Evolutionary conservation across 2,113 vertebrate genomes (phyloP).

Genomic region (Peucedramus taeniatus): DNA sequence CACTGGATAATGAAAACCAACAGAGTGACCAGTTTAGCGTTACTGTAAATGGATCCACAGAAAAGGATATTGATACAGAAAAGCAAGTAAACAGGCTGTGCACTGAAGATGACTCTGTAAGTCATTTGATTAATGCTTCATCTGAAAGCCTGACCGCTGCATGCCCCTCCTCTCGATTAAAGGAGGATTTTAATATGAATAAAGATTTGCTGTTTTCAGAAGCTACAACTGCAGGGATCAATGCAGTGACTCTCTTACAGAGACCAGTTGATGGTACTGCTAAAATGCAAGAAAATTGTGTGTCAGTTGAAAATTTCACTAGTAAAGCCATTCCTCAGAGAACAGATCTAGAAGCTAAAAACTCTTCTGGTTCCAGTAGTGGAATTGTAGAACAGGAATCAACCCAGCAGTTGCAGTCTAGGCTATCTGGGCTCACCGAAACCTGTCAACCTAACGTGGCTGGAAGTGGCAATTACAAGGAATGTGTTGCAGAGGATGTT

Average conservation of each 20-base stretch:
- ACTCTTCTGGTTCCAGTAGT: conserved; percentile 29
- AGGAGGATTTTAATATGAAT: conserved; percentile 60
- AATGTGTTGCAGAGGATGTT: conserved; percentile 51
- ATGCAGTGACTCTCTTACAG: conserved; percentile 61
- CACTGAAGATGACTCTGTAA: conserved; percentile 55
- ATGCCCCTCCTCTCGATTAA: conserved; percentile 55
- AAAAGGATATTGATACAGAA: conserved; percentile 68
- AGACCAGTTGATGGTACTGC: conserved; percentile 34
- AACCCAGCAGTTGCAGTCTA: conserved; percentile 35
- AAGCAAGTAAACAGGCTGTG: conserved; percentile 60
- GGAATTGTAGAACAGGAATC: conserved; percentile 29
- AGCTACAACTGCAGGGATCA: conserved; percentile 51
- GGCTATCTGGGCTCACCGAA: conserved; percentile 37
- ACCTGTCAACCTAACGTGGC: conserved; percentile 18
- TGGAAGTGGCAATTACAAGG: conserved; percentile 51
- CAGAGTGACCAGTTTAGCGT: conserved; percentile 68
- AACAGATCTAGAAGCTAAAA: conserved; percentile 46
- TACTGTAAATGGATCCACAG: conserved; percentile 71
- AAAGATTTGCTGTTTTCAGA: conserved; percentile 44
- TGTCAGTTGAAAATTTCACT: conserved; percentile 34
- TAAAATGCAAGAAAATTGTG: conserved; percentile 58
- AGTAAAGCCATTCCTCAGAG: conserved; percentile 57
- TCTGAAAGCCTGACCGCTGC: conserved; percentile 52
- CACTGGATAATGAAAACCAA: conserved; percentile 72
- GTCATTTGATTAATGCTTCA: conserved; percentile 41